Percentiles rank a stretch among this genome's conserved stretches.
phyloP scores from a whole-genome alignment of 1,140 invertebrate species.

The Pachyrhynchus sulphureomaculatus region DNA sequence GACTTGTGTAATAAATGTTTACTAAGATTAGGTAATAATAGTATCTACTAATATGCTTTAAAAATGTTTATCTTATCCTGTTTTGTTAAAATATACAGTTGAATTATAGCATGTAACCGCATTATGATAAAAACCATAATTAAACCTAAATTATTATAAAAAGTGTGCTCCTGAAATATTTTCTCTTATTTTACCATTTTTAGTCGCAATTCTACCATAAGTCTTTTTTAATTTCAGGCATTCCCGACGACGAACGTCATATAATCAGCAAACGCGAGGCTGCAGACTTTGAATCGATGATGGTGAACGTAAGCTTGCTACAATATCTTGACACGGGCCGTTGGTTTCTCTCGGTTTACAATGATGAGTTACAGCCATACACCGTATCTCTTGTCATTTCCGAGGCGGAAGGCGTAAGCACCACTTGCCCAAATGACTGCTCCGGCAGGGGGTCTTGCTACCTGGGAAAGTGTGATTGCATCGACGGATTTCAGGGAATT shows the following conservation, averaged over 20 bases:
- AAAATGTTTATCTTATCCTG: too few relatives aligned
- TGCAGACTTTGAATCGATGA: constrained; percentile 64
- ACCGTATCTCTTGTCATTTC: constrained; percentile 77
- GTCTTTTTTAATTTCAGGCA: constrained; percentile 21
- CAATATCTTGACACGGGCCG: constrained; percentile 89
- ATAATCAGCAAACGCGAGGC: constrained; percentile 60
- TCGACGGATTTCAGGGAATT: constrained; percentile 89
- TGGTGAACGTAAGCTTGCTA: constrained; percentile 80
- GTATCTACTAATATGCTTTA: too few relatives aligned
- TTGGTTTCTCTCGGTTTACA: constrained; percentile 95
- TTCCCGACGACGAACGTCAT: constrained; percentile 55
- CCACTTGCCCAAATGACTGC: constrained; percentile 92
- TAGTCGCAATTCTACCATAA: background rate
- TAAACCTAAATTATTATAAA: too few relatives aligned
- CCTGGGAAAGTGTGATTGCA: constrained; percentile 93
- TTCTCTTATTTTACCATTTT: background rate
- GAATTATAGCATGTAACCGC: too few relatives aligned
- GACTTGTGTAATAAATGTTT: too few relatives aligned
- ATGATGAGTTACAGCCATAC: constrained; percentile 86
- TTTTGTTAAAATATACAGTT: too few relatives aligned
- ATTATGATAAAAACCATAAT: too few relatives aligned
- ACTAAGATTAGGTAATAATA: too few relatives aligned
- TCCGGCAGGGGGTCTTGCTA: constrained; percentile 92
- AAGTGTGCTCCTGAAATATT: background rate
- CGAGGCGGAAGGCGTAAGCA: constrained; percentile 82